Evolutionary conservation across 92 coral and sea anemone species (phyloP), one percentile per base, ranked within the genome.

Genomic region (Meandrina meandrites): DNA sequence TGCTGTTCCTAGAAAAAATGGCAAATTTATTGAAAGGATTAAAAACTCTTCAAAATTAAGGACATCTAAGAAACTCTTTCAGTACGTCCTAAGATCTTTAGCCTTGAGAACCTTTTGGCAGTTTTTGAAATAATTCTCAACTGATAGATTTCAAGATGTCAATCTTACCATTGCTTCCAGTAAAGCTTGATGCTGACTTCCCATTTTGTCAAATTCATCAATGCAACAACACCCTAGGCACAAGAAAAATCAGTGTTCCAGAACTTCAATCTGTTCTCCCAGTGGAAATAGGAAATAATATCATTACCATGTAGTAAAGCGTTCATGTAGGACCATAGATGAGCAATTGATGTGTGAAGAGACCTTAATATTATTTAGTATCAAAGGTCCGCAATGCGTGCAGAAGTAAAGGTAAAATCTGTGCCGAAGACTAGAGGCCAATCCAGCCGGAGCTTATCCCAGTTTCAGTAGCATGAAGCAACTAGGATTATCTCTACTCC

Each of bases 131-230:
- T 40, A 40, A 40, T 40, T 40, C 6, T 40, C 45, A 48, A 48
- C 53, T 4, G 53, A 48, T 48, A 48, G 53, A 7, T 48, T 48
- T 48, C 9, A 13, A 48, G 53, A 40, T 62, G 71, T 19, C 35
- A 78, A 7, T 4, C 82, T 90, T 80, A 95, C 99, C 99, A 97
- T 97, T 89, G 99, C 99, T 90, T 97, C 99, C 82, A 97, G 84
- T 37, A 97, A 69, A 24, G 99, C 98, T 71, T 95, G 98, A 81
- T 97, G 99, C 67, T 97, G 99, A 67, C 88, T 92, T 51, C 97
- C 93, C 99, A 97, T 97, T 82, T 97, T 97, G 87, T 97, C 99
- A 84, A 97, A 97, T 66, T 97, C 99, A 66, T 97, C 99, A 75
- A 97, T 97, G 70, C 99, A 97, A 86, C 99, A 97, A 81, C 99